Evolutionary conservation across 2,797 vertebrate species (phyloP).

Genomic region (Spheniscus humboldti): DNA sequence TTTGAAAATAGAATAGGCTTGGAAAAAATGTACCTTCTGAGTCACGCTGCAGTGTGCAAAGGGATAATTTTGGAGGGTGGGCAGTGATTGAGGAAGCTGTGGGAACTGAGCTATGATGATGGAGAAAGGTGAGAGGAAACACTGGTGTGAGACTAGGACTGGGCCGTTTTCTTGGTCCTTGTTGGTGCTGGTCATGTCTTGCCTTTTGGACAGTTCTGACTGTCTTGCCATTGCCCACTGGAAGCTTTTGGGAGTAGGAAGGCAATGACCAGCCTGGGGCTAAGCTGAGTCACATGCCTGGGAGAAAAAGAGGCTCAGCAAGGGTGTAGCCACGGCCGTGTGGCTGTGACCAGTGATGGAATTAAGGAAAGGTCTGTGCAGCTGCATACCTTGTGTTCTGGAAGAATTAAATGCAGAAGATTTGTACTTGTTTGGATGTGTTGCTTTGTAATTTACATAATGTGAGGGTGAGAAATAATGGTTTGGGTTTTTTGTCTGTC

Average conservation of each 20-base stretch:
- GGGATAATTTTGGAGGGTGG: not conserved
- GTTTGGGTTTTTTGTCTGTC: not conserved
- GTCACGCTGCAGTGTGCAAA: not conserved
- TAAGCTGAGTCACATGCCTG: not conserved
- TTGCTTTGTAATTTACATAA: not conserved
- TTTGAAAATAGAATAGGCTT: not conserved
- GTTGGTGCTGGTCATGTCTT: accelerated
- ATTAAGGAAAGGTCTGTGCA: not conserved
- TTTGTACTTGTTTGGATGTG: not conserved
- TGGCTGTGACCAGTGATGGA: not conserved
- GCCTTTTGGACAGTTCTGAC: not conserved
- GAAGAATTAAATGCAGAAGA: not conserved
- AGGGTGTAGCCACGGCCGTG: not conserved
- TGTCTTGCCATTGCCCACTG: accelerated
- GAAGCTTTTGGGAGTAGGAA: not conserved
- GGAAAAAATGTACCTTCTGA: not conserved
- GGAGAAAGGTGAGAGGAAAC: not conserved
- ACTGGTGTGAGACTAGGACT: not conserved
- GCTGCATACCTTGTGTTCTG: not conserved
- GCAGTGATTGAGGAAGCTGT: not conserved
- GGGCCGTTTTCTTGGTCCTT: not conserved
- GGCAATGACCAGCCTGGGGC: not conserved
- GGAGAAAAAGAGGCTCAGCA: not conserved
- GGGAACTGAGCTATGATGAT: not conserved
- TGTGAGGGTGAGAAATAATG: not conserved